Conservation (phyloP, 2,797 vertebrate species). For the Taenioides sp. region DNA sequence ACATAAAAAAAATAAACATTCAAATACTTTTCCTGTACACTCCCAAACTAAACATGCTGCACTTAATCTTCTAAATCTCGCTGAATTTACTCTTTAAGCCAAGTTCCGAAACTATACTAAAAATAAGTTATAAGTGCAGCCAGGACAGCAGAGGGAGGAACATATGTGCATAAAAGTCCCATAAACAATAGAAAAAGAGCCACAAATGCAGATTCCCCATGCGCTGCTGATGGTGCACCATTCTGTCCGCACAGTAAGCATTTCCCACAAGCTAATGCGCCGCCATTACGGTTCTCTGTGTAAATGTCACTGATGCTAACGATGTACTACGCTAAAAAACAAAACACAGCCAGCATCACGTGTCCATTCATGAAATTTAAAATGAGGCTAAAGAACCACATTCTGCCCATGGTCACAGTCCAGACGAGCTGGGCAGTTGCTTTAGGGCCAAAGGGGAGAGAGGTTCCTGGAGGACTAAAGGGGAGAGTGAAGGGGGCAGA, state of each 20-base stretch:
- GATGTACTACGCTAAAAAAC: background rate
- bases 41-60: too few species aligned
- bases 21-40: too few species aligned
- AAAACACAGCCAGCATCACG: background rate
- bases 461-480: too few species aligned
- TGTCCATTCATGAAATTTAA: background rate
- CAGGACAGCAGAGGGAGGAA: conserved; percentile 2
- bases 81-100: background rate
- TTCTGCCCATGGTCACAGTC: too few species aligned
- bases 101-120: background rate
- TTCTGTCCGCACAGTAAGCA: conserved; percentile 8
- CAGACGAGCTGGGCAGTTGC: too few species aligned
- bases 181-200: background rate
- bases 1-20: too few species aligned
- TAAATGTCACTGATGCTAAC: conserved; percentile 14
- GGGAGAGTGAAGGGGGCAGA: too few species aligned
- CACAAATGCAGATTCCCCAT: background rate
- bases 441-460: too few species aligned
- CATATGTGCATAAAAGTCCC: background rate
- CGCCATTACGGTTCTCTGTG: conserved; percentile 6
- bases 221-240: conserved; percentile 16
- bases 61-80: too few species aligned
- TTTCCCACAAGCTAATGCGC: conserved; percentile 15
- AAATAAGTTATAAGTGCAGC: background rate
- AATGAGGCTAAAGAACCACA: background rate